These are phyloP conservation scores for Magallana nippona DNA, from an alignment of 2,888 invertebrate genomes.

Conservation along the genomic window DNA sequence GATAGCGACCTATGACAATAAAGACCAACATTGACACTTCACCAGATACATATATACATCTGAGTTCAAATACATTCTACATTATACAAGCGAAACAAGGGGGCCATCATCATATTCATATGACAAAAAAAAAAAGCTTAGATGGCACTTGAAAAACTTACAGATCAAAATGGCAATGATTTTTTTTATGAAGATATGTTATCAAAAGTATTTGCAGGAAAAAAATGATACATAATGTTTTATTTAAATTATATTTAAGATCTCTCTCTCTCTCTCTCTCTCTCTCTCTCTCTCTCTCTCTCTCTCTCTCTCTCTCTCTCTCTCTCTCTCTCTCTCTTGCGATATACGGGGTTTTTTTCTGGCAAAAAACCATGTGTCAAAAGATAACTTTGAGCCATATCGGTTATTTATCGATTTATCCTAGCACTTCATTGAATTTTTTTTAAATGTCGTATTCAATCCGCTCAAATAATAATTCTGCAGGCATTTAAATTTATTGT, in stretches of 20 bases:
- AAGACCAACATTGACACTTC: too few species aligned
- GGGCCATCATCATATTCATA: too few species aligned
- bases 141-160: too few species aligned
- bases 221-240: too few species aligned
- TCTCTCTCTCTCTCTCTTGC: background rate
- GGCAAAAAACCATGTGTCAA: background rate
- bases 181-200: too few species aligned
- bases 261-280: constrained; percentile 9
- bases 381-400: constrained; percentile 26
- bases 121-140: too few species aligned
- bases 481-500: constrained; percentile 27
- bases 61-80: too few species aligned
- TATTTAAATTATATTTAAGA: background rate
- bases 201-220: too few species aligned
- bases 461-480: constrained; percentile 1
- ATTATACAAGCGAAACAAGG: too few species aligned
- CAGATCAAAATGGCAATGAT: too few species aligned
- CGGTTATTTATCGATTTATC: constrained; percentile 29
- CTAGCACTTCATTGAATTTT: constrained; percentile 27
- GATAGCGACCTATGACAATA: too few species aligned
- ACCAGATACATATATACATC: too few species aligned
- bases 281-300: constrained; percentile 19
- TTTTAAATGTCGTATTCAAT: constrained; percentile 15
- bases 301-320: constrained; percentile 26
- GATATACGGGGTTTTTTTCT: background rate